Conservation (phyloP, 1,140 invertebrate genomes). For the Gonatopus flavifemur region DNA sequence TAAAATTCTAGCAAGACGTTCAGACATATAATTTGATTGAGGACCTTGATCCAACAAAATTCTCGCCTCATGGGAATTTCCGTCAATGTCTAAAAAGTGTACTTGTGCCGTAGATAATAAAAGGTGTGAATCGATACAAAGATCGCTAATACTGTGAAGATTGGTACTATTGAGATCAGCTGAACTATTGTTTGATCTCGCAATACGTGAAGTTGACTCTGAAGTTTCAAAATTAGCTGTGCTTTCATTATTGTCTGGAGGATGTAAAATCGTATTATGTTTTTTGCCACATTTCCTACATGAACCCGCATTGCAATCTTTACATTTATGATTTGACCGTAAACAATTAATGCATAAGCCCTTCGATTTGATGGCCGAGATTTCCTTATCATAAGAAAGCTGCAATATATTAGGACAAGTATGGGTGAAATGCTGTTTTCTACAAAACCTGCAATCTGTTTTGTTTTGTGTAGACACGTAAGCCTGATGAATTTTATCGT, state of each 20-base stretch:
- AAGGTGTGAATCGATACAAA: not conserved
- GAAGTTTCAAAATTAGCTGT: not conserved
- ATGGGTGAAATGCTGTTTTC: not conserved
- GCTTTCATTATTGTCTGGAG: not conserved
- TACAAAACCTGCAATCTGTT: conserved; percentile 12
- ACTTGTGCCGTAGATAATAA: conserved; percentile 15
- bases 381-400: not conserved
- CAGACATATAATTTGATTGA: conserved; percentile 8
- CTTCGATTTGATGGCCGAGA: not conserved
- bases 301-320: conserved; percentile 3
- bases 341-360: conserved; percentile 18
- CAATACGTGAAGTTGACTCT: no score
- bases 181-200: no score
- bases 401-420: conserved; percentile 3
- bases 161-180: not conserved
- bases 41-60: conserved; percentile 12
- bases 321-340: conserved; percentile 4
- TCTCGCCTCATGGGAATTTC: conserved; percentile 4
- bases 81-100: not conserved
- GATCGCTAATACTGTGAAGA: not conserved
- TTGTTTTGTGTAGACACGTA: not conserved
- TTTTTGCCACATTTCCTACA: conserved; percentile 15
- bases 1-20: not conserved
- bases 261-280: conserved; percentile 15
- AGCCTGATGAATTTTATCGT: not conserved